Evolutionary conservation across 1,140 invertebrate genomes (phyloP), one percentile per base, ranked within the genome.

Genomic region (Drosophila neocordata): DNA sequence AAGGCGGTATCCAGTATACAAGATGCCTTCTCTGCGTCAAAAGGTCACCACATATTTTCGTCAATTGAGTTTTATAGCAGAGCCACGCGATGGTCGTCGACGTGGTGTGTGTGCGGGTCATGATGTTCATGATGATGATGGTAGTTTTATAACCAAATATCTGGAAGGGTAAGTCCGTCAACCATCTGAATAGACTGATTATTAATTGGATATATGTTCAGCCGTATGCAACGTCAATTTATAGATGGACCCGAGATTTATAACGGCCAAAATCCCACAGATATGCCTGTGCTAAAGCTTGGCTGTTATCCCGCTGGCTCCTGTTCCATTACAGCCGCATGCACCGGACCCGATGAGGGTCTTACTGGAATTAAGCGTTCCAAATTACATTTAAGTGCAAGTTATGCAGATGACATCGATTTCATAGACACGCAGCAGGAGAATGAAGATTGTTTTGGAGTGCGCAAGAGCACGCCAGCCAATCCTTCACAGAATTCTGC

Each of bases 281-380:
- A 95, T 77, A 91, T 95, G 57, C 95, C 95, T 12, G 92, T 93
- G 24, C 93, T 93, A 44, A 90, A 93, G 52, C 77, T 95, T 13
- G 93, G 92, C 1, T 60, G 91, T 76, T 93, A 94, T 91, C 91
- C 92, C 35, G 92, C 92, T 55, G 93, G 94, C 67, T 80, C 93
- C 57, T 89, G 92, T 9, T 91, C 90, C 37, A 93, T 96, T 38
- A 92, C 94, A 27, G 93, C 95, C 13, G 94, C 95, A 35, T 94
- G 93, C 75, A 96, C 96, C 5, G 96, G 96, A 2, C 96, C 96
- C 1, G 94, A 95, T 69, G 95, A 95, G 57, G 96, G 95, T 5
- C 93, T 96, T 9, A 95, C 95, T 1, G 94, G 95, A 12, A 95
- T 97, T 5, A 95, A 95, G 90, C 90, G 94, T 24, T 93, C 93